phyloP scores from a whole-genome alignment of 2,113 vertebrate species.

The Tachycineta bicolor region DNA sequence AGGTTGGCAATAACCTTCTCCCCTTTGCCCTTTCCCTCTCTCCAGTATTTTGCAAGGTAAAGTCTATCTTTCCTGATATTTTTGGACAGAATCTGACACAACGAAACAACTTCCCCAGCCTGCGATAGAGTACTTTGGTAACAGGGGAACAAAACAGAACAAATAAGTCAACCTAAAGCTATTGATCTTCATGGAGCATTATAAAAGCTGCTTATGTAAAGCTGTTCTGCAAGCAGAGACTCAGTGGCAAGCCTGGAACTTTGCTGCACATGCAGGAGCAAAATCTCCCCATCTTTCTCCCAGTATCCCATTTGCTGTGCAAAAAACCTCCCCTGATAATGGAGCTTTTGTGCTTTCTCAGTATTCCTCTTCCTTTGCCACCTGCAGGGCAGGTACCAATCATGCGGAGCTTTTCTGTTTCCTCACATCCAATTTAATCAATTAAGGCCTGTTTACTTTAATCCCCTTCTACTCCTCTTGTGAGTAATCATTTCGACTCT shows the following conservation, averaged over 20 bases:
- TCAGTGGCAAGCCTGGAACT: neutral
- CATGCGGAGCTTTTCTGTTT: neutral
- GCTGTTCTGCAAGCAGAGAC: neutral
- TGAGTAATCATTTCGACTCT: neutral
- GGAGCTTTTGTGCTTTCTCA: neutral
- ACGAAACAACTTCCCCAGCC: neutral
- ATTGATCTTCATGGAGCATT: slow-evolving; percentile 29
- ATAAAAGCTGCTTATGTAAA: slow-evolving; percentile 50
- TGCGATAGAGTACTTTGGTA: neutral
- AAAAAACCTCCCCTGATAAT: neutral
- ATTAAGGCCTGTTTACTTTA: neutral
- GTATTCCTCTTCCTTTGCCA: neutral
- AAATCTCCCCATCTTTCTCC: neutral
- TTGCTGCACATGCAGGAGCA: neutral
- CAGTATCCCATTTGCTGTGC: neutral
- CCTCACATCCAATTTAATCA: neutral
- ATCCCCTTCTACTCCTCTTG: neutral
- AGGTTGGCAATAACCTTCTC: neutral
- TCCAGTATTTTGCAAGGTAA: neutral
- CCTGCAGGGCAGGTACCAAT: neutral
- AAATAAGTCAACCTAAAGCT: neutral
- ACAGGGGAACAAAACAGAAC: neutral
- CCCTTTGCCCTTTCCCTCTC: slow-evolving; percentile 6
- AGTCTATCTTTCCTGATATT: neutral
- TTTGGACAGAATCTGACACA: neutral